These are phyloP conservation scores for Elgaria multicarinata DNA, from an alignment of 2,113 vertebrate species.

Conservation along the genomic window DNA sequence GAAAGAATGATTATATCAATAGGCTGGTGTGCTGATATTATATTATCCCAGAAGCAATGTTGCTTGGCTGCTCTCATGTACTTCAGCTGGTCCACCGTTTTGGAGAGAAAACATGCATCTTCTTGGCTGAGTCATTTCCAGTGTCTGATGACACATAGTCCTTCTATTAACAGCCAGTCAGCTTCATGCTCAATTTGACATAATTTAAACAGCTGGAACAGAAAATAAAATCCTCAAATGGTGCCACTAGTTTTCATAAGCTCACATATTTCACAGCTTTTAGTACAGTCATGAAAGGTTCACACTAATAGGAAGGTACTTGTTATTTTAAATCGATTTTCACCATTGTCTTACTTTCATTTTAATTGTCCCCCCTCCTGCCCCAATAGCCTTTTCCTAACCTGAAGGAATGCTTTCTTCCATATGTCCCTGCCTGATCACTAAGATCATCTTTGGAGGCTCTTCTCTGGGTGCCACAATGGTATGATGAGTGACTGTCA, in stretches of 20 bases:
- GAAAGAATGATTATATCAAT: neutral
- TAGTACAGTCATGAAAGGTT: constrained; percentile 49
- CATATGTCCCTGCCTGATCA: no score
- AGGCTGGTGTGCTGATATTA: neutral
- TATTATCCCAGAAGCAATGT: neutral
- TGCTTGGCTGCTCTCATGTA: constrained; percentile 7
- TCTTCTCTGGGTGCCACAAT: no score
- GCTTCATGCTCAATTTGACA: constrained; percentile 63
- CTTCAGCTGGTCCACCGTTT: neutral
- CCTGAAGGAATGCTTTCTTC: no score
- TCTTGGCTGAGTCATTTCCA: constrained; percentile 34
- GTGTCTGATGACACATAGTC: constrained; percentile 41
- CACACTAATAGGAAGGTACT: constrained; percentile 30
- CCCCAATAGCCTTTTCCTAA: neutral
- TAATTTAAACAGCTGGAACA: constrained; percentile 54
- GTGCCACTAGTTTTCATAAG: constrained; percentile 46
- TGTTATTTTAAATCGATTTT: constrained; percentile 37
- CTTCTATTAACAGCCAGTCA: constrained; percentile 21
- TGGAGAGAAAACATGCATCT: constrained; percentile 23
- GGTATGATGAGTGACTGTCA: no score
- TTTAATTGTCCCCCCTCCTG: constrained; percentile 8
- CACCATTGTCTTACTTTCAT: constrained; percentile 13
- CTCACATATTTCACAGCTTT: neutral
- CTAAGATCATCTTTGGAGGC: no score
- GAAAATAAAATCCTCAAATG: constrained; percentile 46